Evolutionary conservation across 2,888 invertebrate species (phyloP).

Genomic region (Heteromyza rotundicornis): DNA sequence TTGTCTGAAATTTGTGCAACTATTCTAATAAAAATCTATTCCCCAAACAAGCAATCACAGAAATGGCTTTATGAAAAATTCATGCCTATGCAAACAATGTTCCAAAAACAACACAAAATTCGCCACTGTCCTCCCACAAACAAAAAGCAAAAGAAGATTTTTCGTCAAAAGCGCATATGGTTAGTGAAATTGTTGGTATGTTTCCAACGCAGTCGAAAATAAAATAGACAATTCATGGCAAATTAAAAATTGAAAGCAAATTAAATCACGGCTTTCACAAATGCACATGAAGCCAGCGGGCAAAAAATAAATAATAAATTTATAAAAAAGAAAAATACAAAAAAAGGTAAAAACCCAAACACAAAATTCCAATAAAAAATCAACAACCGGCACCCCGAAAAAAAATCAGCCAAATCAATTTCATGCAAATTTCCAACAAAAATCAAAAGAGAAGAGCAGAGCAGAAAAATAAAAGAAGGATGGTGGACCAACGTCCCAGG

Average conservation of each 20-base stretch:
- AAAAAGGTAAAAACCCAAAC: constrained; percentile 17
- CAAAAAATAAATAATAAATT: too few species aligned
- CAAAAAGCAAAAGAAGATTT: too few species aligned
- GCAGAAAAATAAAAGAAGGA: background rate
- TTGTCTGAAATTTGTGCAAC: too few species aligned
- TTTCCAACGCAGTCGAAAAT: background rate
- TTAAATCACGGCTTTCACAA: constrained; percentile 40
- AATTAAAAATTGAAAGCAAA: constrained; percentile 46
- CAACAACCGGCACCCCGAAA: constrained; percentile 28
- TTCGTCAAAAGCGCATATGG: too few species aligned
- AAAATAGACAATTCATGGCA: constrained; percentile 32
- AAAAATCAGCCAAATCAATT: constrained; percentile 42
- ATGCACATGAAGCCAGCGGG: constrained; percentile 7
- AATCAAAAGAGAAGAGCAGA: background rate
- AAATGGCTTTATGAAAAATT: background rate
- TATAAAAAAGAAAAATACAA: constrained; percentile 7
- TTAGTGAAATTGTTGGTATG: too few species aligned
- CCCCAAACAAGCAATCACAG: background rate
- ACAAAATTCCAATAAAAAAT: constrained; percentile 26
- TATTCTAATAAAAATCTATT: background rate
- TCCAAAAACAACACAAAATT: background rate
- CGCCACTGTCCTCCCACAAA: too few species aligned
- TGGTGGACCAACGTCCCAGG: constrained; percentile 23
- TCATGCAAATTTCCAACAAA: constrained; percentile 42
- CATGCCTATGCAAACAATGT: background rate